Evolutionary conservation across 2,797 vertebrate genomes (phyloP), one percentile per base, ranked within the genome.

Genomic region (Cyclura pinguis): DNA sequence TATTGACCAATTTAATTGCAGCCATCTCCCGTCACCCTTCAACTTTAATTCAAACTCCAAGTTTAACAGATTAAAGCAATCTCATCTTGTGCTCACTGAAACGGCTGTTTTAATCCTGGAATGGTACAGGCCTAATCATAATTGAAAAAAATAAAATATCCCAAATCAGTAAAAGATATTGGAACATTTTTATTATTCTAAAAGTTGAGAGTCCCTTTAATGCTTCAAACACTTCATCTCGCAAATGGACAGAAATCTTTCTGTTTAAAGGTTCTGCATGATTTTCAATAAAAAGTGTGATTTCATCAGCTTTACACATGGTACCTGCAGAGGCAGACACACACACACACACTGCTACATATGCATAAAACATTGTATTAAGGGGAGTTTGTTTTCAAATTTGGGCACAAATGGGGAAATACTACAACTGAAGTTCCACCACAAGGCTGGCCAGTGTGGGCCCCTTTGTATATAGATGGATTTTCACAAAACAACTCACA

Each of bases 1-100:
- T 35, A 67, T 24, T 0, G 57, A 92, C 83, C 81, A 47, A 57
- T 73, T 92, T 92, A 55, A 90, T 89, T 91, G 92, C 42, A 88
- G 64, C 77, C 62, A 22, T 27, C 91, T 92, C 59, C 57, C 84
- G 38, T 57, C 84, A 86, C 35, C 64, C 38, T 88, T 93, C 22
- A 84, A 62, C 80, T 91, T 50, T 67, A 77, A 93, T 89, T 59
- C 87, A 86, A 78, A 82, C 6, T 52, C 76, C 50, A 74, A 81
- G 27, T 87, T 83, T 73, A 92, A 89, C 29, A 90, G 69, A 94
- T 85, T 69, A 91, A 93, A 94, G 91, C 80, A 92, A 93, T 90
- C 38, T 74, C 90, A 83, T 64, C 72, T 74, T 90, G 22, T 27
- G 47, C 50, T 74, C 35, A 29, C 59, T 1, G 91, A 93, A 95